Evolutionary conservation across 2,113 vertebrate species (phyloP).

Genomic region (Rhea pennata): DNA sequence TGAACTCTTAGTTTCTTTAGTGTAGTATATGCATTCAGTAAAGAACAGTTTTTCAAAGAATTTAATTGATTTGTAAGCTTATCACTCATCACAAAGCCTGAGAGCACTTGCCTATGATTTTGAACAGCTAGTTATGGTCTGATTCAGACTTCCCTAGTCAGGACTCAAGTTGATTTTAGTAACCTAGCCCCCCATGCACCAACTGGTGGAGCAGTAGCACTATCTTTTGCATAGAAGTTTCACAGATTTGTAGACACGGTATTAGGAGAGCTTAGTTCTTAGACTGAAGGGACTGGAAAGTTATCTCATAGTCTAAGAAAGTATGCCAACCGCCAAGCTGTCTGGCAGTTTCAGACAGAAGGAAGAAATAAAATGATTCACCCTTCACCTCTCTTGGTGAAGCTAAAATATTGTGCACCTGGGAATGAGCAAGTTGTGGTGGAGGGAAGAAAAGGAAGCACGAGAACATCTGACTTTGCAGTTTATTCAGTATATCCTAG

Average conservation of each 20-base stretch:
- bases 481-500: background rate
- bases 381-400: background rate
- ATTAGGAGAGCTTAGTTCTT: background rate
- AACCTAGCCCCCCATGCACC: background rate
- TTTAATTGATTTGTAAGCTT: conserved; percentile 24
- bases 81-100: background rate
- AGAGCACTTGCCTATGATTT: background rate
- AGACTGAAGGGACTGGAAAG: background rate
- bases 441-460: background rate
- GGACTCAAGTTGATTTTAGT: background rate
- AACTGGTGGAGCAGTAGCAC: background rate
- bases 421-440: rapidly evolving
- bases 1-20: conserved; percentile 18
- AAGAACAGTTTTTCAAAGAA: background rate
- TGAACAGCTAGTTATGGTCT: background rate
- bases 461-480: background rate
- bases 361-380: background rate
- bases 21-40: background rate
- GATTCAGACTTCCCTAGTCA: background rate
- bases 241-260: no score
- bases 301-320: background rate
- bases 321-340: background rate
- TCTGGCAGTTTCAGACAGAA: background rate
- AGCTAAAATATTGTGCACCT: background rate
- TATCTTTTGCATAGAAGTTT: background rate